A percentile compares a stretch with the other conserved stretches of the same genome.
phyloP scores from a whole-genome alignment of 2,797 vertebrate genomes.

The Poecilia velifera region DNA sequence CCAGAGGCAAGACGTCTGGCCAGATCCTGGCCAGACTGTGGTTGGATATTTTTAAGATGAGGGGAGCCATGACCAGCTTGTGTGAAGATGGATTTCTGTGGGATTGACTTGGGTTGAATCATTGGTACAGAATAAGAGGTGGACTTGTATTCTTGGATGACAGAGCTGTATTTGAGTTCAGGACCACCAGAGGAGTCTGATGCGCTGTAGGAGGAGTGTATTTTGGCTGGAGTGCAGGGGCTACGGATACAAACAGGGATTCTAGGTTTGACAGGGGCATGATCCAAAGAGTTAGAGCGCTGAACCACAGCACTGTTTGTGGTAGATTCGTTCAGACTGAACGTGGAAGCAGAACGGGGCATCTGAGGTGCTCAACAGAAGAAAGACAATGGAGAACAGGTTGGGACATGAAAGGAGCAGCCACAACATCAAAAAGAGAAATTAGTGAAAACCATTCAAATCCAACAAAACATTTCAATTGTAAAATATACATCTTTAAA shows the following conservation, averaged over 20 bases:
- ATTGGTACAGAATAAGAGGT: constrained; percentile 26
- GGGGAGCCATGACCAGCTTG: constrained; percentile 11
- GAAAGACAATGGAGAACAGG: constrained; percentile 41
- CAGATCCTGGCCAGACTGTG: constrained; percentile 23
- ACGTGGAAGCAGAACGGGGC: constrained; percentile 83
- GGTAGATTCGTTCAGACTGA: constrained; percentile 82
- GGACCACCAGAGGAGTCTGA: constrained; percentile 18
- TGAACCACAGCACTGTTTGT: constrained; percentile 81
- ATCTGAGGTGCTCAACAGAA: constrained; percentile 81
- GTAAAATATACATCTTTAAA: neutral
- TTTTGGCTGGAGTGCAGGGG: constrained; percentile 63
- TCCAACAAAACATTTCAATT: neutral
- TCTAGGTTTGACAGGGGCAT: constrained; percentile 76
- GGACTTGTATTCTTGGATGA: constrained; percentile 16
- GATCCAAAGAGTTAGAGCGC: constrained; percentile 85
- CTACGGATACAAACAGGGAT: constrained; percentile 75
- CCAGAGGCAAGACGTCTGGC: constrained; percentile 17
- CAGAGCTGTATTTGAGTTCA: neutral
- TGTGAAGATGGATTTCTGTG: constrained; percentile 8
- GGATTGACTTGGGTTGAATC: constrained; percentile 9
- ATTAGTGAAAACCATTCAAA: neutral
- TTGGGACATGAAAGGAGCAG: constrained; percentile 21
- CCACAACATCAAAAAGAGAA: neutral
- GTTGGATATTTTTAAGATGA: constrained; percentile 20
- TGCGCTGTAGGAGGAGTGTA: constrained; percentile 12